Percentiles rank a stretch among this genome's conserved stretches.
These are phyloP conservation scores for Halictus quadricinctus DNA, from an alignment of 2,888 invertebrate genomes.

Conservation along the genomic window DNA sequence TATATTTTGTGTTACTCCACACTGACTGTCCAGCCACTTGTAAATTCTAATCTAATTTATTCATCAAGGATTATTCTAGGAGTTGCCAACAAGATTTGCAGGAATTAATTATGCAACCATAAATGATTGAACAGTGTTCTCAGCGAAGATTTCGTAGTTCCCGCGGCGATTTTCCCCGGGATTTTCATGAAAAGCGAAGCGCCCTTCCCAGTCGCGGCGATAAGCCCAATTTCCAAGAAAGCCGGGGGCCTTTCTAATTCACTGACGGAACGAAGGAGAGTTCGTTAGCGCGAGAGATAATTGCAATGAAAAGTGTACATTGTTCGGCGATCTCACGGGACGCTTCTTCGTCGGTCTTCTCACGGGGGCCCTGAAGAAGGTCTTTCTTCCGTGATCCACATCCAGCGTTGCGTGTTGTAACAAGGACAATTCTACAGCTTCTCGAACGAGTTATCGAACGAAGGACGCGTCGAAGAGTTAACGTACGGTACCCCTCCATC, in stretches of 20 bases:
- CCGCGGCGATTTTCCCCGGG: background rate
- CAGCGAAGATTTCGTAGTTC: conserved; percentile 8
- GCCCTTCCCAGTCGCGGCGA: conserved; percentile 31
- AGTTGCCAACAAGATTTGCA: background rate
- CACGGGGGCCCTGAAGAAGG: conserved; percentile 71
- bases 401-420: conserved; percentile 35
- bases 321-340: conserved; percentile 77
- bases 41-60: background rate
- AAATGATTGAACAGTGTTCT: background rate
- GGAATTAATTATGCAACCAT: background rate
- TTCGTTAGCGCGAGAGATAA: conserved; percentile 74
- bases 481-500: background rate
- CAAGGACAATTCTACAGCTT: conserved; percentile 33
- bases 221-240: conserved; percentile 68
- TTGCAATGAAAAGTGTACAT: conserved; percentile 79
- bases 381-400: conserved; percentile 68
- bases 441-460: conserved; percentile 6
- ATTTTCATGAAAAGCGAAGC: conserved; percentile 43
- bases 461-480: background rate
- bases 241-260: conserved; percentile 72
- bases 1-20: background rate
- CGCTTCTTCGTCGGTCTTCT: conserved; percentile 68
- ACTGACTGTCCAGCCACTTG: background rate
- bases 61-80: background rate
- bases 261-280: conserved; percentile 63